A percentile compares a stretch with the other conserved stretches of the same genome.
Conservation (phyloP, 2,888 invertebrate species). For the Trypoxylon attenuatum region DNA sequence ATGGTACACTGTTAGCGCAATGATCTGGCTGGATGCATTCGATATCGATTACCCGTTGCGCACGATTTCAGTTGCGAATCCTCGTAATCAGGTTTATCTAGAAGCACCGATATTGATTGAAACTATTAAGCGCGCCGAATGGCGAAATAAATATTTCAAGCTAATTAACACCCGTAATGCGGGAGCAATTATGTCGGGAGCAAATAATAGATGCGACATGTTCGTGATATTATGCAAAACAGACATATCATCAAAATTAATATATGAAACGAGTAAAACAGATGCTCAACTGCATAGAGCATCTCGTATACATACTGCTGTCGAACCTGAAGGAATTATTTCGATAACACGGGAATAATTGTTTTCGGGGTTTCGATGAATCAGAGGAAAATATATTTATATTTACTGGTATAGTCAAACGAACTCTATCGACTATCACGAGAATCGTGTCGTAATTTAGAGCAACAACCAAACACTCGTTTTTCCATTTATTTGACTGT, state of each 20-base stretch:
- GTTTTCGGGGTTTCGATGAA: too few species aligned
- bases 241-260: neutral
- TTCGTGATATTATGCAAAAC: neutral
- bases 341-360: too few species aligned
- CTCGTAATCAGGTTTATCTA: neutral
- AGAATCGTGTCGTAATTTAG: too few species aligned
- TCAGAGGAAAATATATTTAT: too few species aligned
- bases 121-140: neutral
- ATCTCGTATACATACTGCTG: too few species aligned
- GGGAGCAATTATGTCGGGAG: neutral
- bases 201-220: neutral
- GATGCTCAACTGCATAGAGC: too few species aligned
- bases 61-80: neutral
- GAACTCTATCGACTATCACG: too few species aligned
- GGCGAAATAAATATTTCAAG: neutral
- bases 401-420: too few species aligned
- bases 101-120: neutral
- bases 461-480: too few species aligned
- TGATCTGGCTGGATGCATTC: neutral
- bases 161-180: neutral
- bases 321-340: too few species aligned
- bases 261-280: neutral
- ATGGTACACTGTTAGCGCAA: too few species aligned
- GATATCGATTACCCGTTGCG: neutral
- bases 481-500: too few species aligned